Base-by-base conservation (phyloP, 1,140 invertebrate species). In the Ruditapes philippinarum region DNA sequence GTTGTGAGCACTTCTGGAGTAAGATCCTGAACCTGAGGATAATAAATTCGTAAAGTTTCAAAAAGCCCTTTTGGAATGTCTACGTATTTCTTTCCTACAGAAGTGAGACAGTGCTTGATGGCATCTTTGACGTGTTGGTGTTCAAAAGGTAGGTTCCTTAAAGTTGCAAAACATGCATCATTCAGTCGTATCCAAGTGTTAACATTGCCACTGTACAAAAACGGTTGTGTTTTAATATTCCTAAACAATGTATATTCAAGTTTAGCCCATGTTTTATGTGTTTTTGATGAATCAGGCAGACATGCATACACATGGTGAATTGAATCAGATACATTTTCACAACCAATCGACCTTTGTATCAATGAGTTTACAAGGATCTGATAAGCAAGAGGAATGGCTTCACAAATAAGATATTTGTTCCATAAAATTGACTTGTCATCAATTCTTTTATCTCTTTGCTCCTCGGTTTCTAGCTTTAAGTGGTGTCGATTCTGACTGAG, bases 401-500 rank as follows among this genome's bases (percentile, higher is more conserved):
- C 93, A 42, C 76, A 62, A 17, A 93, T 60, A 57, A 94, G 73
- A 73, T 70, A 76, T 45, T 90, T 81, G 85, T 94, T 94, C 94
- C 94, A 94, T 42, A 87, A 84, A 19, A 92, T 70, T 19, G 65
- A 19, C 60, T 91, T 89, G 42, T 93, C 91, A 51, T 84, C 91
- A 38, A 86, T 81, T 28, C 86, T 79, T 22, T 80, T 68, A 14
- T 42, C 57, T 28, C 45, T 65, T 42, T 89, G 90, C 38, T 86
- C 79, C 74, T 82, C 90, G 45, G 91, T 89, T 60, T 90, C 90
- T 91, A 91, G 92, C 57, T 93, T 94, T 33, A 95, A 49, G 33
- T 95, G 91, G 33, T 92, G 90, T 38, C 93, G 80, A 80, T 94
- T 93, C 70, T 92, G 91, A 60, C 91, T 92, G 40, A 94, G 51